Evolutionary conservation across 2,113 vertebrate species (phyloP), one percentile per base, ranked within the genome.

Genomic region (Aspiorhynchus laticeps): DNA sequence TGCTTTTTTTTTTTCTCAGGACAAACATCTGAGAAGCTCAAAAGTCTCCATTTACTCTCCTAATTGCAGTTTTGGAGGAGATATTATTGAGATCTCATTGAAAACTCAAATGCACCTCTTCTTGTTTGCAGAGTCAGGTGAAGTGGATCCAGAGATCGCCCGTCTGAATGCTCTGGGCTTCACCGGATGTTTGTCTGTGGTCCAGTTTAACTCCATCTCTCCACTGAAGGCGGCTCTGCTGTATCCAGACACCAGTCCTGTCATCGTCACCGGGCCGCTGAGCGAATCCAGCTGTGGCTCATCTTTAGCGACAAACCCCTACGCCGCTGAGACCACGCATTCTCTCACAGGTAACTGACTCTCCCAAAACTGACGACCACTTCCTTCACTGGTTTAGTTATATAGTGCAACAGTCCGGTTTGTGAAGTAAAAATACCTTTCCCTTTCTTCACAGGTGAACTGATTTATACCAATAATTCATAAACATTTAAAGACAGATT

Each of bases 151-250:
- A 17, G 97, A 98, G 41, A 94, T 97, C 1, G 90, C 93, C 61
- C 94, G 95, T 80, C 91, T 97, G 31, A 95, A 93, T 5, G 93
- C 94, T 0, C 95, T 95, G 73, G 97, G 98, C 80, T 98, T 98
- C 92, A 92, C 91, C 2, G 98, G 98, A 84, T 99, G 98, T 86
- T 95, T 99, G 26, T 98, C 97, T 2, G 95, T 96, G 0, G 95
- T 99, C 86, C 96, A 95, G 91, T 96, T 99, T 87, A 97, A 97
- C 93, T 95, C 95, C 63, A 88, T 98, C 89, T 94, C 96, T 82
- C 97, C 97, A 26, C 93, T 99, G 91, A 99, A 98, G 87, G 96
- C 95, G 3, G 96, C 97, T 0, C 90, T 99, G 85, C 92, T 95
- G 0, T 94, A 94, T 76, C 91, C 94, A 8, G 93, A 89, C 91